phyloP scores from a whole-genome alignment of 1,140 invertebrate genomes.

The Apocrypta bakeri region DNA sequence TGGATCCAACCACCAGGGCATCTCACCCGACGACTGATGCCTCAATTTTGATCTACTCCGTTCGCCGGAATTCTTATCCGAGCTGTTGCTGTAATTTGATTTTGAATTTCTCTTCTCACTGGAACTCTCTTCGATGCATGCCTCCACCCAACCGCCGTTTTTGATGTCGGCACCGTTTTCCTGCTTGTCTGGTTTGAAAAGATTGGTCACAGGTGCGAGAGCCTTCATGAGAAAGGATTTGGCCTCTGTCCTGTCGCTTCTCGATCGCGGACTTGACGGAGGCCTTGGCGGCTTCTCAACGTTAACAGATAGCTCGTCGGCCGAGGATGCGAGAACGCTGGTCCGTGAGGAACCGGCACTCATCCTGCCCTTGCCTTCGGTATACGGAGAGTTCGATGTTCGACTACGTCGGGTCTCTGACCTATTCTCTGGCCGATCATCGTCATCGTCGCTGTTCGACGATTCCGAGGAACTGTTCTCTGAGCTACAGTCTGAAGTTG shows the following conservation, averaged over 20 bases:
- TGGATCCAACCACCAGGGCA: slow-evolving; percentile 78
- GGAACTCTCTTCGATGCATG: slow-evolving; percentile 66
- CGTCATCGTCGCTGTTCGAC: slow-evolving; percentile 45
- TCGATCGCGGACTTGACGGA: slow-evolving; percentile 70
- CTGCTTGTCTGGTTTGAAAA: slow-evolving; percentile 79
- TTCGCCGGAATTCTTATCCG: slow-evolving; percentile 59
- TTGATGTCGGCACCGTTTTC: slow-evolving; percentile 70
- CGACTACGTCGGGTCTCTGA: slow-evolving; percentile 50
- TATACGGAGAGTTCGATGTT: slow-evolving; percentile 57
- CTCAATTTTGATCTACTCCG: slow-evolving; percentile 65
- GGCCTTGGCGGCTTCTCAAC: slow-evolving; percentile 76
- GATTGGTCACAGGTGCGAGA: slow-evolving; percentile 80
- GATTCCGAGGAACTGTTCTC: slow-evolving; percentile 64
- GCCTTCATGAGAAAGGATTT: slow-evolving; percentile 83
- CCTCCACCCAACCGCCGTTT: slow-evolving; percentile 60
- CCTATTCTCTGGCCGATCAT: neutral
- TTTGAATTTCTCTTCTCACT: slow-evolving; percentile 56
- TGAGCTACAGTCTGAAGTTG: slow-evolving; percentile 61
- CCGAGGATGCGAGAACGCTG: slow-evolving; percentile 74
- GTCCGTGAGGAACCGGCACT: slow-evolving; percentile 71
- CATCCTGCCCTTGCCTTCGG: slow-evolving; percentile 60
- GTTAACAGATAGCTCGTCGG: slow-evolving; percentile 76
- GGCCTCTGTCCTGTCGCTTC: slow-evolving; percentile 76
- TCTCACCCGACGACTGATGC: slow-evolving; percentile 76
- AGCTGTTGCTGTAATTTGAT: slow-evolving; percentile 56